Evolutionary conservation across 2,113 vertebrate species (phyloP), one percentile per base, ranked within the genome.

Genomic region (Ailuropoda melanoleuca): DNA sequence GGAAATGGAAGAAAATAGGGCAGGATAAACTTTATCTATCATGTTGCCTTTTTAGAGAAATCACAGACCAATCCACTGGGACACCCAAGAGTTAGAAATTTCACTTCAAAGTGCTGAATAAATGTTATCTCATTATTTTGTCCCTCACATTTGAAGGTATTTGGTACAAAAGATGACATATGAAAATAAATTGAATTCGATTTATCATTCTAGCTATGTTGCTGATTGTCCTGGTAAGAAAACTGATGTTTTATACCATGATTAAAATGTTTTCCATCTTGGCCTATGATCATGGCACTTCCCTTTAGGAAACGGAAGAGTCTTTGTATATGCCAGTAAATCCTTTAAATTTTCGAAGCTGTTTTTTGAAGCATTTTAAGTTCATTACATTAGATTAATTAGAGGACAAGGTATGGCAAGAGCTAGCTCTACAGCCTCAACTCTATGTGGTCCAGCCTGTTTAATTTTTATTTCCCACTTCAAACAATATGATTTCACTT

Each of bases 161-260:
- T 88, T 74, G 64, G 43, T n/a, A 75, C 82, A 88, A 86, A 93
- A 93, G n/a, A 86, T 88, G 78, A 39, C 18, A 89, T 72, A 12
- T 50, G 72, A 97, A 96, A 90, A 92, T 94, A 97, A 85, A 78
- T 34, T 68, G 53, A 74, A 95, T 94, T 56, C 6, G 82, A 12
- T 85, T 94, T 5, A 66, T 96, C 62, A 39, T 66, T 90, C 43
- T 70, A 82, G 23, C 48, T 91, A 50, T 53, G 23, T 10, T 86
- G 34, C 1, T 96, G 85, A 97, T 93, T 74, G 13, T 88, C 13
- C 15, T 89, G 6, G 29, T 95, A 78, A 86, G 87, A 96, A 95
- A 93, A 95, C 1, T 43, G 37, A 70, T 84, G 23, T 78, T 68
- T 94, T 56, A 58, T 58, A 43, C 1, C 50, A 75, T 60, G 77